These are phyloP conservation scores for Pristionchus japonicus DNA, from an alignment of 2,888 invertebrate genomes.

Conservation along the genomic window DNA sequence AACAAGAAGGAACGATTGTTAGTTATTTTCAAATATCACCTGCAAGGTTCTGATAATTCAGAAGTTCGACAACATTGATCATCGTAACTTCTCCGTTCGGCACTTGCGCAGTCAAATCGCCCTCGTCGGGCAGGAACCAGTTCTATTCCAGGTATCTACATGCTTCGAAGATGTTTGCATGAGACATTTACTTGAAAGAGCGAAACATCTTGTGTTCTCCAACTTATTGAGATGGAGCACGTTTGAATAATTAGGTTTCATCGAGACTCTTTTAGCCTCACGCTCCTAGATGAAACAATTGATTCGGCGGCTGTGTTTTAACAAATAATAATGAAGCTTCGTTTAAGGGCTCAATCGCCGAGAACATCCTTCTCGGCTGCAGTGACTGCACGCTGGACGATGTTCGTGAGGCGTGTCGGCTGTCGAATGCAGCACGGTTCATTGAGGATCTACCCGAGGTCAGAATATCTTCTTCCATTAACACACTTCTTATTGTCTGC, in stretches of 20 bases:
- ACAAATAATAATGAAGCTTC: too few relatives aligned
- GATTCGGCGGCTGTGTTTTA: too few relatives aligned
- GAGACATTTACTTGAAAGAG: too few relatives aligned
- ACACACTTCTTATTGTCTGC: too few relatives aligned
- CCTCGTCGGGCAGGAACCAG: slow-evolving; percentile 66
- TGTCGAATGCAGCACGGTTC: slow-evolving; percentile 50
- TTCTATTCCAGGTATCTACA: slow-evolving; percentile 52
- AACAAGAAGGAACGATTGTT: slow-evolving; percentile 69
- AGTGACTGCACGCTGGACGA: not conserved
- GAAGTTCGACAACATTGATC: slow-evolving; percentile 28
- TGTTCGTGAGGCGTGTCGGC: slow-evolving; percentile 45
- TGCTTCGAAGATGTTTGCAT: too few relatives aligned
- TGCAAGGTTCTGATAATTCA: too few relatives aligned
- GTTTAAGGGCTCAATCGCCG: slow-evolving; percentile 14
- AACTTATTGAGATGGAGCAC: too few relatives aligned
- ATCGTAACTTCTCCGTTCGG: slow-evolving; percentile 9
- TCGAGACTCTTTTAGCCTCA: too few relatives aligned
- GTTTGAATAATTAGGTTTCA: too few relatives aligned
- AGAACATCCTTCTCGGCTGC: not conserved
- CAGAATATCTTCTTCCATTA: too few relatives aligned
- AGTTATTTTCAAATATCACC: not conserved
- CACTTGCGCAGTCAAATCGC: slow-evolving; percentile 62
- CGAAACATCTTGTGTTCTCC: too few relatives aligned
- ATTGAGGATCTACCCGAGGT: slow-evolving; percentile 50
- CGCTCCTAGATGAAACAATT: too few relatives aligned